Base-by-base conservation (phyloP, 2,113 vertebrate genomes). In the human region DNA sequence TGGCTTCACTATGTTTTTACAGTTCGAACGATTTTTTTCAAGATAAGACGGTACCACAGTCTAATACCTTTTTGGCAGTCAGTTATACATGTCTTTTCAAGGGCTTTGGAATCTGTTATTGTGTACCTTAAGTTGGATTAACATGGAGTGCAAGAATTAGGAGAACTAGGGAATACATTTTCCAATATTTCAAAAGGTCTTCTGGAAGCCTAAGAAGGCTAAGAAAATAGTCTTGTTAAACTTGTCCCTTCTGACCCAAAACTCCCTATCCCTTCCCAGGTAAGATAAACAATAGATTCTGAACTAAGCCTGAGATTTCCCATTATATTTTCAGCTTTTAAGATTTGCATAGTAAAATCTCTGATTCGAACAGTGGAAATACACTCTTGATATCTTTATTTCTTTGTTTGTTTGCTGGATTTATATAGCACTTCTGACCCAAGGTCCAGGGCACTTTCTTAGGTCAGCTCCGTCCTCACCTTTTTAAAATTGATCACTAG, bases 401-500 rank as follows among this genome's bases (percentile, higher is more conserved):
- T 89, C 70, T 97, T 90, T 89, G 38, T 94, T 96, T 82, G 17
- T 96, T 94, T 79, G 73, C 82, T 76, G 72, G 84, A 96, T 95
- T 98, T 96, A 96, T 97, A 82, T 18, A 68, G 23, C 16, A 86
- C 81, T 25, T 66, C 75, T 97, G 68, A 38, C 89, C 93, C 30
- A 50, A 89, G 61, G 61, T 12, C 20, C 0, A 14, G 25, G 18
- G 20, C 61, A 2, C 3, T 81, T 84, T 93, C 79, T 85, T 64
- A 93, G 64, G 57, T 97, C 30, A 59, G 50, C 57, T 25, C 57
- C 43, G 50, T 57, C 61, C 32, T 84, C 87, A 70, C 12, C 75
- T 45, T 38, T 93, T 90, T 18, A 94, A 94, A 98, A 75, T 52
- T 45, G 48, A 95, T 97, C 92, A 95, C 75, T 78, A 96, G 86